These are phyloP conservation scores for Caiman crocodilus DNA, from an alignment of 2,797 vertebrate genomes.

Conservation along the genomic window DNA sequence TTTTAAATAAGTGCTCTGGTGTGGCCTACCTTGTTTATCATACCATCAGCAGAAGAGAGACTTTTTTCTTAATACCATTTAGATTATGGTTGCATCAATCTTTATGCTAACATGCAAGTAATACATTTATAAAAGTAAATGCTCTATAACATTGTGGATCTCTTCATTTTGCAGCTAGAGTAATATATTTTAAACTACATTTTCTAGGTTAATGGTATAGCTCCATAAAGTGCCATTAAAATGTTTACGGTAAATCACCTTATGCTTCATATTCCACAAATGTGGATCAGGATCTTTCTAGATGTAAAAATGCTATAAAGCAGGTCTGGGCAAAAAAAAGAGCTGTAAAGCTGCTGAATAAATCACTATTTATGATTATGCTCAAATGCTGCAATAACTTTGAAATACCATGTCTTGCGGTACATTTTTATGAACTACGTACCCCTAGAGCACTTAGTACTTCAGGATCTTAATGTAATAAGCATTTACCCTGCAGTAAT, in stretches of 20 bases:
- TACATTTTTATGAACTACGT: background rate
- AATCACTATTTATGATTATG: background rate
- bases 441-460: background rate
- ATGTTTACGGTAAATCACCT: background rate
- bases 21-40: background rate
- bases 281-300: background rate
- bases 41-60: background rate
- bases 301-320: background rate
- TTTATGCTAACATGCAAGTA: background rate
- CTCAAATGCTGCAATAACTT: slow-evolving; percentile 6
- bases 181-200: background rate
- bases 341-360: background rate
- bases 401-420: background rate
- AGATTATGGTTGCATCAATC: background rate
- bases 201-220: background rate
- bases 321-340: background rate
- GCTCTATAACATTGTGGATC: background rate
- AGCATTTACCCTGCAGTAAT: background rate
- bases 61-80: background rate
- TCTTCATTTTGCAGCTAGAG: background rate
- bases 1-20: background rate
- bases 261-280: background rate
- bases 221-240: background rate
- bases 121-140: background rate
- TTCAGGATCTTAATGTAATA: background rate